Percentiles rank a stretch among this genome's conserved stretches.
phyloP scores from a whole-genome alignment of 2,113 vertebrate genomes.

The Numenius arquata region DNA sequence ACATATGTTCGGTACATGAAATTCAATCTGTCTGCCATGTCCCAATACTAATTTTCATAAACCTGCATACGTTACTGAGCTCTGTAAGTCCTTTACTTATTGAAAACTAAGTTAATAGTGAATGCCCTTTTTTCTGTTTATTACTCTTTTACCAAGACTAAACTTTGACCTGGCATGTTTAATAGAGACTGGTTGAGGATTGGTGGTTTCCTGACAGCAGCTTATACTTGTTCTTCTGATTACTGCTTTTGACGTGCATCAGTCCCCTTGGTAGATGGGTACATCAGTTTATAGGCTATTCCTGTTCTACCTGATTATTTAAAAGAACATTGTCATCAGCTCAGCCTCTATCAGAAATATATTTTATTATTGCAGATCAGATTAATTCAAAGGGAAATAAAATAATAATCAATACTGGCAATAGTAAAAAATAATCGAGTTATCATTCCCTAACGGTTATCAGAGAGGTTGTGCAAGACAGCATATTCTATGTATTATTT shows the following conservation, averaged over 20 bases:
- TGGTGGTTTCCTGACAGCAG: neutral
- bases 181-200: neutral
- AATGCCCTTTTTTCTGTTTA: neutral
- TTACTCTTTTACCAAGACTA: neutral
- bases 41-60: neutral
- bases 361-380: neutral
- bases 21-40: neutral
- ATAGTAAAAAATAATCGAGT: neutral
- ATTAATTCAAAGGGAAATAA: neutral
- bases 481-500: neutral
- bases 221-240: neutral
- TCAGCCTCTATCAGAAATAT: neutral
- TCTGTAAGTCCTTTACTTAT: neutral
- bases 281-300: neutral
- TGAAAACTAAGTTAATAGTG: neutral
- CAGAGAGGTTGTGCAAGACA: neutral
- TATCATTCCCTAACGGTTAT: neutral
- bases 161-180: neutral
- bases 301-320: neutral
- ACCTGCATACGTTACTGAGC: neutral
- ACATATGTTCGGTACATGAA: neutral
- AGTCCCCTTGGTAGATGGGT: neutral
- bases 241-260: accelerated
- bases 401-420: neutral
- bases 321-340: neutral